Evolutionary conservation across 2,797 vertebrate genomes (phyloP).

Genomic region (Gallinago nigripennis): DNA sequence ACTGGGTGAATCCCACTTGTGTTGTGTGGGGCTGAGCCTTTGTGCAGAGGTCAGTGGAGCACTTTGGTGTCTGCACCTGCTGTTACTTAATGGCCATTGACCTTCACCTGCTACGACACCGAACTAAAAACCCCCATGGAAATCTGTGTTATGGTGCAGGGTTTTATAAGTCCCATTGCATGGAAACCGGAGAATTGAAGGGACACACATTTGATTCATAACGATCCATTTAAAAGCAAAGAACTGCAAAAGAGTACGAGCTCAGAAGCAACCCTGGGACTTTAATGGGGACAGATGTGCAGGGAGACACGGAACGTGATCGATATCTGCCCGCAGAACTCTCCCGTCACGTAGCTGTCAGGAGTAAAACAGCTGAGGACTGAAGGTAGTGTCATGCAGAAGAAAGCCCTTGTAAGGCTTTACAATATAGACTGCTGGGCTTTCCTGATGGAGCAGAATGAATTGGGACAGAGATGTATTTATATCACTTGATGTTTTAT

Average conservation of each 20-base stretch:
- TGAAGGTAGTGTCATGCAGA: not conserved
- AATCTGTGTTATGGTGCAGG: not conserved
- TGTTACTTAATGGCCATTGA: not conserved
- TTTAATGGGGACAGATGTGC: not conserved
- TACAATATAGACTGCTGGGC: not conserved
- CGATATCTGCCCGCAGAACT: not conserved
- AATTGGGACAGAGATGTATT: not conserved
- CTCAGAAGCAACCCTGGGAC: not conserved
- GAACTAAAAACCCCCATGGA: not conserved
- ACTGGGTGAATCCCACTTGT: not conserved
- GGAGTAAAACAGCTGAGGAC: not conserved
- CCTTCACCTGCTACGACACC: not conserved
- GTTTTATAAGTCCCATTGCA: not conserved
- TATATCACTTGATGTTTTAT: conserved; percentile 45
- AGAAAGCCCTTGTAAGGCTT: not conserved
- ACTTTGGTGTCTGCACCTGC: not conserved
- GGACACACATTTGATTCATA: not conserved
- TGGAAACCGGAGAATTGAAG: not conserved
- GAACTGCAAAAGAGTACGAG: not conserved
- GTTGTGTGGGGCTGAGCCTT: not conserved
- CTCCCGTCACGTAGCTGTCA: not conserved
- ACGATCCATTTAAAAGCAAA: not conserved
- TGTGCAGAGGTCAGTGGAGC: not conserved
- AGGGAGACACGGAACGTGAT: not conserved
- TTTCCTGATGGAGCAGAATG: not conserved